Percentiles rank a stretch among this genome's conserved stretches.
Evolutionary conservation across 2,797 vertebrate genomes (phyloP).

Genomic region (Acrossocheilus fasciatus): DNA sequence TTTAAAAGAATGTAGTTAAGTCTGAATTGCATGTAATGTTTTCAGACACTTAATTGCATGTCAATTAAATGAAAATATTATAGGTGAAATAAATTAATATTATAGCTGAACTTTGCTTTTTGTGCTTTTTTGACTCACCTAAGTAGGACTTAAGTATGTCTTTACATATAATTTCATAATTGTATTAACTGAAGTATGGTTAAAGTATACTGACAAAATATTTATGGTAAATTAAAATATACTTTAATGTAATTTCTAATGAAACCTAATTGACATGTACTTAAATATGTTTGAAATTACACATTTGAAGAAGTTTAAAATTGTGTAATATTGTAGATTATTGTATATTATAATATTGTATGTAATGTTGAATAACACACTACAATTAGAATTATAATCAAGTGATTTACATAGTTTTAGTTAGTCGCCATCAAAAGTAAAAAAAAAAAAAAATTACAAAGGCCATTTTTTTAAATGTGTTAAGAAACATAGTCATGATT

Average conservation of each 20-base stretch:
- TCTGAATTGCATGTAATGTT: not conserved
- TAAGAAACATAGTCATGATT: no score
- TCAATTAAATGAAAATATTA: not conserved
- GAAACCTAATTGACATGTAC: not conserved
- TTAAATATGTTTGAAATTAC: not conserved
- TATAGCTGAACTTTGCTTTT: not conserved
- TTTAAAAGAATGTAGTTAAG: not conserved
- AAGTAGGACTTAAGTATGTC: not conserved
- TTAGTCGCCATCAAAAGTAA: not conserved
- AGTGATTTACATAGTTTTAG: not conserved
- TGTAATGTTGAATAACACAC: not conserved
- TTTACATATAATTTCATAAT: not conserved
- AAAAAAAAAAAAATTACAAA: no score
- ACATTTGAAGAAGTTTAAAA: not conserved
- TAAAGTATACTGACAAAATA: not conserved
- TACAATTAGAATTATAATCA: not conserved
- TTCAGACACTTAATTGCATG: not conserved
- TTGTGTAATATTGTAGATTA: not conserved
- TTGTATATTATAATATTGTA: not conserved
- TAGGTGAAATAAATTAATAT: not conserved
- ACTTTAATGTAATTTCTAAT: not conserved
- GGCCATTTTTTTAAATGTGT: no score
- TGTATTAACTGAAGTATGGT: not conserved
- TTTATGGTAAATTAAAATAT: not conserved
- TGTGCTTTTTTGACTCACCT: not conserved